These are phyloP conservation scores for Pteruthius melanotis DNA, from an alignment of 2,113 vertebrate species.

Conservation along the genomic window DNA sequence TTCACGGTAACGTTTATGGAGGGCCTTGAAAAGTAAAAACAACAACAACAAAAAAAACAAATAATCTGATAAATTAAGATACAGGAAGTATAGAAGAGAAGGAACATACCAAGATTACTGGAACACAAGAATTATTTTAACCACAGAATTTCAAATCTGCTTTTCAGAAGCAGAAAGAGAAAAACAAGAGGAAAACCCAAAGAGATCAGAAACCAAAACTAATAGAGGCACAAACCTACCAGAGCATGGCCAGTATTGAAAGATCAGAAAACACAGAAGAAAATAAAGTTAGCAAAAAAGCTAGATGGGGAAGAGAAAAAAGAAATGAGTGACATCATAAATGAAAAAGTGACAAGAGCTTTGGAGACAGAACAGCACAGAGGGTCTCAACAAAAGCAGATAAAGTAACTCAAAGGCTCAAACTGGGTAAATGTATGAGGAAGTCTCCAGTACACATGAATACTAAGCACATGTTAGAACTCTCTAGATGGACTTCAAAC, in stretches of 20 bases:
- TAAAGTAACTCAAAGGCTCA: neutral
- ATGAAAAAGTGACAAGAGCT: neutral
- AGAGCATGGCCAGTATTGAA: neutral
- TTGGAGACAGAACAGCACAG: neutral
- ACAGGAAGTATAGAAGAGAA: neutral
- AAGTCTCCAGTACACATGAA: neutral
- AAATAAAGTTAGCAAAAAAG: neutral
- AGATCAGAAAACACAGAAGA: neutral
- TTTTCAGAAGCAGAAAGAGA: neutral
- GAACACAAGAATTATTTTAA: neutral
- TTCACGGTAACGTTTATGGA: neutral
- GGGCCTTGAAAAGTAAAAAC: neutral
- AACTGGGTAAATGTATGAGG: neutral
- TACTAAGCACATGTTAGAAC: accelerated
- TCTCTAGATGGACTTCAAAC: neutral
- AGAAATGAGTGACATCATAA: neutral
- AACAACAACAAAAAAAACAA: accelerated
- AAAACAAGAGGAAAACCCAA: neutral
- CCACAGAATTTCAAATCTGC: neutral
- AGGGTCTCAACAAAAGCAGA: neutral
- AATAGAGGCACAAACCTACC: neutral
- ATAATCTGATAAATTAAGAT: neutral
- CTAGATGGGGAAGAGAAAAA: neutral
- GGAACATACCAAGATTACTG: neutral
- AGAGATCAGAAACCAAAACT: neutral